phyloP scores from a whole-genome alignment of 2,888 invertebrate genomes.

The Melieria crassipennis region DNA sequence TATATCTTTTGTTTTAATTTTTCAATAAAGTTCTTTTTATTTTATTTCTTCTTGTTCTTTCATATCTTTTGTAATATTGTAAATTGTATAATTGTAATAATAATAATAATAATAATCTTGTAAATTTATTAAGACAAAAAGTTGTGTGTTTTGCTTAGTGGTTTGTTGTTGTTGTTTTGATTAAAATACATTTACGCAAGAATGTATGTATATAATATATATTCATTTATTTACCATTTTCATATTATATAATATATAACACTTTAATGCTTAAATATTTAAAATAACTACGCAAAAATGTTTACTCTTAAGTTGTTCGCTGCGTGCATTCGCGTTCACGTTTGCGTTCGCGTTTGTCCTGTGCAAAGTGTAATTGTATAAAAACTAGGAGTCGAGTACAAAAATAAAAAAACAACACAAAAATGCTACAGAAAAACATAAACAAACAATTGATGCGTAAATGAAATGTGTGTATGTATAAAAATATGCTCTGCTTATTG shows the following conservation, averaged over 20 bases:
- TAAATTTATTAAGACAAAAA: slow-evolving; percentile 65
- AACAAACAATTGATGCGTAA: slow-evolving; percentile 22
- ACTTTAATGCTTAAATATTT: slow-evolving; percentile 44
- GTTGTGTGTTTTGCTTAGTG: slow-evolving; percentile 46
- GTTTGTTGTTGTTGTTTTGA: slow-evolving; percentile 50
- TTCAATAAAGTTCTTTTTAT: slow-evolving; percentile 55
- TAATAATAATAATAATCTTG: slow-evolving; percentile 51
- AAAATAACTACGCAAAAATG: slow-evolving; percentile 15
- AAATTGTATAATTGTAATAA: slow-evolving; percentile 63
- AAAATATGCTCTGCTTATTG: not conserved
- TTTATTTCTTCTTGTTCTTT: slow-evolving; percentile 52
- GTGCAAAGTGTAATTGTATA: not conserved
- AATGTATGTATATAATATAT: slow-evolving; percentile 58
- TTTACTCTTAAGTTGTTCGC: slow-evolving; percentile 21
- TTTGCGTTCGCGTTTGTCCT: not conserved
- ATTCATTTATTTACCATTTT: slow-evolving; percentile 54
- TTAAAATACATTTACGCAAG: slow-evolving; percentile 60
- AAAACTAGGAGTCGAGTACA: too few species aligned
- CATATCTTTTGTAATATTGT: slow-evolving; percentile 47
- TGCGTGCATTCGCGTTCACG: not conserved
- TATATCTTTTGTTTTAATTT: slow-evolving; percentile 33
- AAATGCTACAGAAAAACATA: too few species aligned
- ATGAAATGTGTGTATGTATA: not conserved
- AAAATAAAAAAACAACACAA: not conserved
- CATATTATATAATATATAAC: slow-evolving; percentile 49